These are phyloP conservation scores for Sakesphorus luctuosus DNA, from an alignment of 2,113 vertebrate species.

Conservation along the genomic window DNA sequence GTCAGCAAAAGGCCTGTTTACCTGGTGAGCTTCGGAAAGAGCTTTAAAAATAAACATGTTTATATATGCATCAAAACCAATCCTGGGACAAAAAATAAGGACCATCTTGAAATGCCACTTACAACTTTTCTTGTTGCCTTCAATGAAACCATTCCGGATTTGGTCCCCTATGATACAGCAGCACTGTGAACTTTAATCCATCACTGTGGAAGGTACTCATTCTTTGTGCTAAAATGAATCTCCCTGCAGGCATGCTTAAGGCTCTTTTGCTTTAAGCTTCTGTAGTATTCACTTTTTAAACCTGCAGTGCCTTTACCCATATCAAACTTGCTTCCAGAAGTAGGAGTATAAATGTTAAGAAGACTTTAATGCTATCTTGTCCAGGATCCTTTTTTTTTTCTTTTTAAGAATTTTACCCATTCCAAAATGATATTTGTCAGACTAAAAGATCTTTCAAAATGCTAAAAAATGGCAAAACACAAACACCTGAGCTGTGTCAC, in stretches of 20 bases:
- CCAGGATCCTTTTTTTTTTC: background rate
- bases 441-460: background rate
- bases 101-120: background rate
- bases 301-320: background rate
- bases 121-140: background rate
- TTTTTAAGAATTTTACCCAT: background rate
- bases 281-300: background rate
- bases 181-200: background rate
- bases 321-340: background rate
- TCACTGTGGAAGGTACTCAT: background rate
- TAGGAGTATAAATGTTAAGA: background rate
- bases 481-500: background rate
- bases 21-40: background rate
- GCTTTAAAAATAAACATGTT: background rate
- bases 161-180: background rate
- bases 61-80: background rate
- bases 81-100: background rate
- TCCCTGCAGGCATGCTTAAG: slow-evolving; percentile 26
- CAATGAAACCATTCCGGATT: background rate
- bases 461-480: background rate
- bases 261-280: slow-evolving; percentile 24
- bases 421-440: background rate
- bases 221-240: background rate
- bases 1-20: background rate
- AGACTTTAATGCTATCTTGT: background rate